Percentiles rank a stretch among this genome's conserved stretches.
Conservation (phyloP, 2,888 invertebrate genomes). For the Eristalinus sepulchralis region DNA sequence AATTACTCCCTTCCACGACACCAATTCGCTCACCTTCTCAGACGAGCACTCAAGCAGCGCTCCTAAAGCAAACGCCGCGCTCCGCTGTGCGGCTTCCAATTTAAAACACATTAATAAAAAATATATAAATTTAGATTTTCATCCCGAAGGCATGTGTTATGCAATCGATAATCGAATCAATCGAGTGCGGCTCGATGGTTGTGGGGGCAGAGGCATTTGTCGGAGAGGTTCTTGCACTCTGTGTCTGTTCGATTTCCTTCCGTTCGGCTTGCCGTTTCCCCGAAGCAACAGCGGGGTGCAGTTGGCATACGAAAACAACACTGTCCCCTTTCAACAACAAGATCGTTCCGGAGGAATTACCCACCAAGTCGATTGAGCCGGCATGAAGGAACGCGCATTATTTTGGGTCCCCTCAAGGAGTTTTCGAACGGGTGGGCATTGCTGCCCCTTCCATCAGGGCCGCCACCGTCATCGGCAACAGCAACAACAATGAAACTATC, state of each 20-base stretch:
- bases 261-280: slow-evolving; percentile 4
- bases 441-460: slow-evolving; percentile 47
- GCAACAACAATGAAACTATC: slow-evolving; percentile 46
- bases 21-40: background rate
- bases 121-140: slow-evolving; percentile 13
- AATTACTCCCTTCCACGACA: background rate
- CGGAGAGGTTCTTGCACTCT: slow-evolving; percentile 38
- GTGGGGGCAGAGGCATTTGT: slow-evolving; percentile 26
- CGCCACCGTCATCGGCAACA: slow-evolving; percentile 29
- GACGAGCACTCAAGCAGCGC: background rate
- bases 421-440: slow-evolving; percentile 44
- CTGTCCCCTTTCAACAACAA: background rate
- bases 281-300: slow-evolving; percentile 1
- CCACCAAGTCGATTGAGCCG: slow-evolving; percentile 1
- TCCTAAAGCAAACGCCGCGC: background rate
- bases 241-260: slow-evolving; percentile 36
- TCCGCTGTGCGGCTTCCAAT: background rate
- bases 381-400: slow-evolving; percentile 1
- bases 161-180: slow-evolving; percentile 18
- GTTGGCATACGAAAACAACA: slow-evolving; percentile 11
- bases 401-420: slow-evolving; percentile 23
- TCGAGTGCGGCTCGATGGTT: slow-evolving; percentile 7
- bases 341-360: background rate
- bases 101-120: slow-evolving; percentile 33
- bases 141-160: background rate